phyloP scores from a whole-genome alignment of 2,888 invertebrate genomes.

The Lapara coniferarum region DNA sequence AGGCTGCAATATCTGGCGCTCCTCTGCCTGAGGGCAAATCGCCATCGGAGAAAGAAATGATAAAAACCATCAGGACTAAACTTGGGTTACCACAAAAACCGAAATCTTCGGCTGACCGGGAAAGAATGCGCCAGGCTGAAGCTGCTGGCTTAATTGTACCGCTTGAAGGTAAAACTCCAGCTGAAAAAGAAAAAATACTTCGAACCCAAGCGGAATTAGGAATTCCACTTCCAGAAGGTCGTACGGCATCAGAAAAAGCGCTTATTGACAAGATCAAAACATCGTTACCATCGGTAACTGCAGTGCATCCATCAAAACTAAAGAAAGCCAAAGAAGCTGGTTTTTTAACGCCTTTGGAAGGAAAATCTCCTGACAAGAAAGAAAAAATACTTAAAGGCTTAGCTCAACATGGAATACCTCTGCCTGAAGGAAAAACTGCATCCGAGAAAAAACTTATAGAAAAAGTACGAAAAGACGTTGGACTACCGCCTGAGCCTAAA shows the following conservation, averaged over 20 bases:
- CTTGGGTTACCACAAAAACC: constrained; percentile 37
- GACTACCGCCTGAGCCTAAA: constrained; percentile 45
- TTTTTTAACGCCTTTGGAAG: constrained; percentile 37
- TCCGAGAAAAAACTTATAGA: constrained; percentile 42
- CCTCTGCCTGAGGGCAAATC: constrained; percentile 40
- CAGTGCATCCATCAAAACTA: constrained; percentile 16
- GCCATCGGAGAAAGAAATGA: constrained; percentile 34
- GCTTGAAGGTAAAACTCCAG: constrained; percentile 42
- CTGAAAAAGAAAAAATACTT: constrained; percentile 43
- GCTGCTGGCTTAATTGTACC: constrained; percentile 39
- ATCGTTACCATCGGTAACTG: constrained; percentile 4
- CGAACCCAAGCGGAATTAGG: constrained; percentile 37
- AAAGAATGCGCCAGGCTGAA: constrained; percentile 41
- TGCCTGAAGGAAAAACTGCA: constrained; percentile 44
- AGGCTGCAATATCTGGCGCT: constrained; percentile 40
- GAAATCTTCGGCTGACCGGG: constrained; percentile 30
- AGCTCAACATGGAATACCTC: constrained; percentile 37
- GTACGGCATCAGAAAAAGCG: constrained; percentile 45
- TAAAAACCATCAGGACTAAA: constrained; percentile 33
- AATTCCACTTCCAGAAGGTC: constrained; percentile 44
- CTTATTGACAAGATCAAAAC: constrained; percentile 37
- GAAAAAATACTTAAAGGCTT: constrained; percentile 41
- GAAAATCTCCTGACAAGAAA: constrained; percentile 38
- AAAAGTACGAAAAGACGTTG: constrained; percentile 40
- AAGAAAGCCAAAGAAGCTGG: constrained; percentile 44